Evolutionary conservation across 92 coral and sea anemone species (phyloP).

Genomic region (Epizoanthus fatuus): DNA sequence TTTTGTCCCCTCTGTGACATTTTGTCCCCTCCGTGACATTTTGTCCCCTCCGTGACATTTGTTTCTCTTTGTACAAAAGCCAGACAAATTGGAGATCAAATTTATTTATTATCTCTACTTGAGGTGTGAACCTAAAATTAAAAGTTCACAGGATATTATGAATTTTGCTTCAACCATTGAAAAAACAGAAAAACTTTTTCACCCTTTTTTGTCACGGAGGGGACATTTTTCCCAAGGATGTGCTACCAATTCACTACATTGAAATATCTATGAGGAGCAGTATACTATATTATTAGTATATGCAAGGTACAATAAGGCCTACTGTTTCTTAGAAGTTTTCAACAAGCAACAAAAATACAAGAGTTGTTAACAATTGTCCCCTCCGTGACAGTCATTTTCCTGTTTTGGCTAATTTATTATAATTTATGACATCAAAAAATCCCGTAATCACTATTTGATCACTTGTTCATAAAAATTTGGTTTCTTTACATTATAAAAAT

Average conservation of each 20-base stretch:
- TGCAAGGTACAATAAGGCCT: too few species aligned
- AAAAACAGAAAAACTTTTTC: constrained; percentile 4
- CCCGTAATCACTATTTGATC: neutral
- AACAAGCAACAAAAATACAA: too few species aligned
- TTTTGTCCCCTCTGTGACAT: too few species aligned
- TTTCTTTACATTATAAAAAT: neutral
- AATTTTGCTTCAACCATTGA: constrained; percentile 8
- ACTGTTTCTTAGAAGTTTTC: too few species aligned
- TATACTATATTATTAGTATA: too few species aligned
- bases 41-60: constrained; percentile 24
- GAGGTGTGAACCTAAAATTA: constrained; percentile 7
- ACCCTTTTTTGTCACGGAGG: constrained; percentile 28
- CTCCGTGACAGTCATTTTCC: too few species aligned
- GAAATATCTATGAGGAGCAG: neutral
- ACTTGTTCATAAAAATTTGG: constrained; percentile 1
- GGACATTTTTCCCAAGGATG: constrained; percentile 20
- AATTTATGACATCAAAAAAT: constrained; percentile 6
- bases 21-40: constrained; percentile 2
- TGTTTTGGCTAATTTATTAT: neutral
- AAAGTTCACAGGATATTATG: constrained; percentile 6
- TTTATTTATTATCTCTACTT: constrained; percentile 15
- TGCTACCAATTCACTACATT: constrained; percentile 1
- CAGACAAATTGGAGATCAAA: constrained; percentile 19
- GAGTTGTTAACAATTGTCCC: too few species aligned
- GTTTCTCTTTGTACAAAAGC: constrained; percentile 7